Evolutionary conservation across 1,140 invertebrate species (phyloP), one percentile per base, ranked within the genome.

Genomic region (Dendrolimus kikuchii): DNA sequence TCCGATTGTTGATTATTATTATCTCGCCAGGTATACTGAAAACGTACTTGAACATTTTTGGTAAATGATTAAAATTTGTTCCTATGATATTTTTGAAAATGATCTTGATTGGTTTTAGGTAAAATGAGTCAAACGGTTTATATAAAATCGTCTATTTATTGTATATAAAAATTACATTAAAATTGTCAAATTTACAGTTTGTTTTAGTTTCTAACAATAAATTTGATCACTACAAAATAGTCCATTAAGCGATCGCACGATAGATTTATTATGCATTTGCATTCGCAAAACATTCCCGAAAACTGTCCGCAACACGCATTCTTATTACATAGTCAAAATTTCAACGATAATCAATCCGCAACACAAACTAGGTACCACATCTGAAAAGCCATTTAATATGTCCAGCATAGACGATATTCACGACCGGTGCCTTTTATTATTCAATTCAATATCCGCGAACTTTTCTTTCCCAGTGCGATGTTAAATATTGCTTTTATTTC

Each of bases 141-240:
- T 81, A 84, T 74, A 81, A 81, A 84, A 81, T 77, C 64, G 71
- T 81, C 77, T 84, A 84, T 86, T 86, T 84, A 84, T 83, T 86
- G 82, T 86, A 86, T 84, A 86, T 83, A 86, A 86, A 84, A 84
- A 80, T 84, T 84, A 86, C 81, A 86, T 84, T 84, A 84, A 81
- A 84, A 83, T 82, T 84, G 74, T 84, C 79, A 82, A 84, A 81
- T 83, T 84, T 81, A 81, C 77, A 81, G 49, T 62, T 51, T 23
- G 63, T 76, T 71, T 74, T 81, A 69, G 67, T 80, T 71, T 66
- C 78, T 83, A 85, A 74, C 68, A 73, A 83, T 81, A 86, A 84
- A 83, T 84, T 86, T 86, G 82, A 81, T 86, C 79, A 81, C 79
- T 86, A 83, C 81, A 83, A 86, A 81, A 82, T 86, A 86, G 75